phyloP scores from a whole-genome alignment of 2,797 vertebrate species.

The Strix occidentalis region DNA sequence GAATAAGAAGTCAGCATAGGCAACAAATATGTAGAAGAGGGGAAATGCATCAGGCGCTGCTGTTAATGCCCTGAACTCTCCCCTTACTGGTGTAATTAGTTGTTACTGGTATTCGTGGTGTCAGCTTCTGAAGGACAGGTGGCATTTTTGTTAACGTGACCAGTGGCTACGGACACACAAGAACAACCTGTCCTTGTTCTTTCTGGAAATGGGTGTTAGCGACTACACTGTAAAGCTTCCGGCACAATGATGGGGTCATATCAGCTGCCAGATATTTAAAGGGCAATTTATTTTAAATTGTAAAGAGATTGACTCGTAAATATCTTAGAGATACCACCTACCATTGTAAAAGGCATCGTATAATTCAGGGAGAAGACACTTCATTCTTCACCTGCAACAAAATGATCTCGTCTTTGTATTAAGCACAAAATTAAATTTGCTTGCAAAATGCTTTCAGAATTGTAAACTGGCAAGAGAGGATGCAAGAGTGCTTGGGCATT shows the following conservation, averaged over 20 bases:
- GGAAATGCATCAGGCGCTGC: rapidly evolving
- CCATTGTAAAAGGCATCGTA: background rate
- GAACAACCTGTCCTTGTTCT: slow-evolving; percentile 4
- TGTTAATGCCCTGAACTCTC: background rate
- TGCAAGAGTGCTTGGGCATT: background rate
- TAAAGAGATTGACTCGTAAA: background rate
- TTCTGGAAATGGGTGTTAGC: background rate
- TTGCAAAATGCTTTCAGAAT: background rate
- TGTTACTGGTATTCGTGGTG: background rate
- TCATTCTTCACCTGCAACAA: background rate
- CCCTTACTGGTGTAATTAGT: background rate
- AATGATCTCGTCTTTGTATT: background rate
- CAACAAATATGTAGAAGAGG: background rate
- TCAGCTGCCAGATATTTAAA: background rate
- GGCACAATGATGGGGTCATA: rapidly evolving
- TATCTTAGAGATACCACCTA: background rate
- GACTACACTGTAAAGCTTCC: background rate
- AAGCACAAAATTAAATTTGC: background rate
- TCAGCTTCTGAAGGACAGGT: background rate
- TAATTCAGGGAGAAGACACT: background rate
- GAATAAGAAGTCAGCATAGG: background rate
- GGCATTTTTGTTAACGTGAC: slow-evolving; percentile 17
- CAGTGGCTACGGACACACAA: background rate
- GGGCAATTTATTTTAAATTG: background rate
- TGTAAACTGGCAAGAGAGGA: background rate